Evolutionary conservation across 2,888 invertebrate species (phyloP).

Genomic region (Halictus ligatus): DNA sequence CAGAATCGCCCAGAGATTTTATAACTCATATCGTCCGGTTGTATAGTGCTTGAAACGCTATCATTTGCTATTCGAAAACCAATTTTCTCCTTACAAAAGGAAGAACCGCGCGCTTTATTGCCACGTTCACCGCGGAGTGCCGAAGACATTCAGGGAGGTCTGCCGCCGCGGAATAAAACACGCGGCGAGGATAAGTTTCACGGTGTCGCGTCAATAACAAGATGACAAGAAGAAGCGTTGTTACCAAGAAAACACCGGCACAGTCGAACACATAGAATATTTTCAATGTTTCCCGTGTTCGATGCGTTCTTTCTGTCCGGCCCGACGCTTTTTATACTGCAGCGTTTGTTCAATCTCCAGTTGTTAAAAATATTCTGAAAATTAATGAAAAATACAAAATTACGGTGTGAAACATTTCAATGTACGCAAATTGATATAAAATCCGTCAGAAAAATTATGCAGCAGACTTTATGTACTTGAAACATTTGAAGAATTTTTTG

Average conservation of each 20-base stretch:
- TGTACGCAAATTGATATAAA: too few relatives aligned
- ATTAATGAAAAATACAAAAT: neutral
- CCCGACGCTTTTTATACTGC: neutral
- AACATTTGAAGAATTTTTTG: too few relatives aligned
- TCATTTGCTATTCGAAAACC: constrained; percentile 43
- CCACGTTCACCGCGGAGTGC: constrained; percentile 11
- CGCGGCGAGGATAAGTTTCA: constrained; percentile 30
- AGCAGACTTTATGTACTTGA: too few relatives aligned
- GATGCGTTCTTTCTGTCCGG: neutral
- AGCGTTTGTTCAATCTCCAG: neutral
- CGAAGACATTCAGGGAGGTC: constrained; percentile 30
- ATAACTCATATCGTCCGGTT: constrained; percentile 27
- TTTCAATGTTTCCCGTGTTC: too few relatives aligned
- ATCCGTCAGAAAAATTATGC: too few relatives aligned
- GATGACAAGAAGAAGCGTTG: neutral
- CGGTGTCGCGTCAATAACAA: constrained; percentile 17
- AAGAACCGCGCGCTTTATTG: constrained; percentile 41
- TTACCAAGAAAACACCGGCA: neutral
- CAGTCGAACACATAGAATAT: neutral
- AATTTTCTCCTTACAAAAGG: constrained; percentile 40
- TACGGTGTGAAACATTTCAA: neutral
- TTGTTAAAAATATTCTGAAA: neutral
- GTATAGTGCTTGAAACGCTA: constrained; percentile 15
- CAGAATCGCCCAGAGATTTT: constrained; percentile 3
- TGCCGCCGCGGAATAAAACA: constrained; percentile 21